Evolutionary conservation across 2,113 vertebrate genomes (phyloP).

Genomic region (Anas platyrhynchos): DNA sequence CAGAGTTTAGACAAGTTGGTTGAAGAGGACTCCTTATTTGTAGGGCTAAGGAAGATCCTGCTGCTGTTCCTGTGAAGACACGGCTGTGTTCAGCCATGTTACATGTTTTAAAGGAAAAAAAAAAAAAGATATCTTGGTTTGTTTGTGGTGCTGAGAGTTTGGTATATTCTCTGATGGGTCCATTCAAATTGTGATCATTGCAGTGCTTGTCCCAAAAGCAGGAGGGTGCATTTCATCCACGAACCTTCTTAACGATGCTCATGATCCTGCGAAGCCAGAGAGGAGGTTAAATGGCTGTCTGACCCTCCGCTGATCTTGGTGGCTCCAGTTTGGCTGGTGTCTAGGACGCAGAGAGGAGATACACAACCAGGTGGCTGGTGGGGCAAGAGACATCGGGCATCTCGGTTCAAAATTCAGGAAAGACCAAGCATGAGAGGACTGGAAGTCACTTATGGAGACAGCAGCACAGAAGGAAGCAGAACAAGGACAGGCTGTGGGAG

Average conservation of each 20-base stretch:
- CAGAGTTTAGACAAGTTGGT: conserved; percentile 2
- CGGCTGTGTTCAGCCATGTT: conserved; percentile 29
- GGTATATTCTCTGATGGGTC: background rate
- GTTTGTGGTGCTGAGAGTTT: background rate
- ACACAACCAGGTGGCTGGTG: background rate
- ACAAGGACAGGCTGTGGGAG: conserved; percentile 7
- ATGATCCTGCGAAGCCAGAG: background rate
- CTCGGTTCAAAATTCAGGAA: background rate
- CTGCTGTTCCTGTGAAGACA: conserved; percentile 29
- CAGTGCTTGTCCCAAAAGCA: background rate
- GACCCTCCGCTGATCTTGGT: background rate
- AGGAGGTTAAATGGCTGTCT: background rate
- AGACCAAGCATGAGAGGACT: background rate
- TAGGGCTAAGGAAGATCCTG: background rate
- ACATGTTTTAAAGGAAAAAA: background rate
- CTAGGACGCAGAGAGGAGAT: background rate
- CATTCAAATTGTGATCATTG: background rate
- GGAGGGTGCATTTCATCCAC: background rate
- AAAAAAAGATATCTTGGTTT: background rate
- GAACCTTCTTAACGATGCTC: background rate
- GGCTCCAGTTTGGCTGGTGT: background rate
- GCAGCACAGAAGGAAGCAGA: background rate
- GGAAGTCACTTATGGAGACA: background rate
- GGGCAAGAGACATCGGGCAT: background rate
- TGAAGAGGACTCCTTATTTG: background rate